These are phyloP conservation scores for Henricia sp. DNA, from an alignment of 53 echinoderm and acorn worm genomes.

Conservation along the genomic window DNA sequence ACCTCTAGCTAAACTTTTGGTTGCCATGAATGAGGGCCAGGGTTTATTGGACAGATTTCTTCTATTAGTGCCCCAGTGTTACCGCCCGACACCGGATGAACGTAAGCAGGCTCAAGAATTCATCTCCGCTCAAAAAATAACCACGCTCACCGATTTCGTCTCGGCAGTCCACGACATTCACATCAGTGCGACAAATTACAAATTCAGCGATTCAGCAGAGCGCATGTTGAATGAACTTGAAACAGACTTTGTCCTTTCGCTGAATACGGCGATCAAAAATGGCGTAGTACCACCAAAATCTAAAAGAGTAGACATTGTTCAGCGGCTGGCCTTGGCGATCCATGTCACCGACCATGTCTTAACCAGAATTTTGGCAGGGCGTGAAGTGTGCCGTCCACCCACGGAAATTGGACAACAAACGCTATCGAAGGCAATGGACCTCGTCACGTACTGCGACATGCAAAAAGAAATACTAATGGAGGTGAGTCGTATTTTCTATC, in stretches of 20 bases:
- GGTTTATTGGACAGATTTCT: slow-evolving; percentile 43
- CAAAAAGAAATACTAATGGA: slow-evolving; percentile 32
- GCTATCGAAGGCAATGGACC: slow-evolving; percentile 6
- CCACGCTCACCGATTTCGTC: background rate
- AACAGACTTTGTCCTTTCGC: slow-evolving; percentile 5
- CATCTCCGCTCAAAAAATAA: background rate
- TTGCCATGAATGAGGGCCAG: slow-evolving; percentile 40
- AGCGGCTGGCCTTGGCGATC: slow-evolving; percentile 33
- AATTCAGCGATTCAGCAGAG: background rate
- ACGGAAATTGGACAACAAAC: background rate
- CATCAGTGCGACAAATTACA: background rate
- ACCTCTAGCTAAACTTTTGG: slow-evolving; percentile 37
- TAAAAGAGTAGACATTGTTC: slow-evolving; percentile 29
- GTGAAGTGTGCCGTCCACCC: background rate
- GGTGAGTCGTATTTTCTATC: slow-evolving; percentile 30
- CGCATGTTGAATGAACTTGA: slow-evolving; percentile 5
- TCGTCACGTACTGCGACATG: slow-evolving; percentile 22
- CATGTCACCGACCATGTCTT: slow-evolving; percentile 38
- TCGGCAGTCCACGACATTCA: slow-evolving; percentile 3
- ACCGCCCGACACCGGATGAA: slow-evolving; percentile 11
- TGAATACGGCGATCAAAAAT: slow-evolving; percentile 39
- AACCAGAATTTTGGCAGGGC: slow-evolving; percentile 1
- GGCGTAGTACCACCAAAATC: slow-evolving; percentile 29
- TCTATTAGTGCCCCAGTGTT: slow-evolving; percentile 12
- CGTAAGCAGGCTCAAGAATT: background rate